phyloP scores from a whole-genome alignment of 2,888 invertebrate species.

The Cyaniris semiargus region DNA sequence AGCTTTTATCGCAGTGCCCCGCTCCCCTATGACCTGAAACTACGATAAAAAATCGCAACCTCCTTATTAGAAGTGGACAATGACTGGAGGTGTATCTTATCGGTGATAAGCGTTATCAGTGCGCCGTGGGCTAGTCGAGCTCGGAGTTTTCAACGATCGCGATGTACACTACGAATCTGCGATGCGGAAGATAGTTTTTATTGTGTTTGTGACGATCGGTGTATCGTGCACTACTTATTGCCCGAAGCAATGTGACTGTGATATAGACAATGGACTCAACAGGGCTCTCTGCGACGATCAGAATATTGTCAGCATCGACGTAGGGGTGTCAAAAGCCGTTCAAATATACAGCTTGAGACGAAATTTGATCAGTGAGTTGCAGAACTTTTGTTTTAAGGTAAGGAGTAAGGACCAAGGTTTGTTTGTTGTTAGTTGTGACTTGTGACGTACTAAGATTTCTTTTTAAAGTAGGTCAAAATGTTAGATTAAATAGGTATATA shows the following conservation, averaged over 20 bases:
- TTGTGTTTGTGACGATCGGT: constrained; percentile 46
- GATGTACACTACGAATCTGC: constrained; percentile 45
- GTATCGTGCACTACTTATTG: constrained; percentile 55
- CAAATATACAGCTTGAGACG: constrained; percentile 82
- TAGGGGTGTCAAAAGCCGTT: constrained; percentile 80
- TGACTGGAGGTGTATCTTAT: constrained; percentile 58
- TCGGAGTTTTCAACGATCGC: constrained; percentile 51
- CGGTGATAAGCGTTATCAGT: constrained; percentile 53
- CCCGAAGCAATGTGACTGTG: constrained; percentile 80
- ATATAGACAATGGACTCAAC: constrained; percentile 70
- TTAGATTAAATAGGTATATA: background rate
- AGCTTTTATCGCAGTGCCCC: background rate
- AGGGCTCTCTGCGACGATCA: constrained; percentile 78
- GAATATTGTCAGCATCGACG: constrained; percentile 79
- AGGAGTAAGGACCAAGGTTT: constrained; percentile 53
- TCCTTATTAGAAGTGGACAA: constrained; percentile 35
- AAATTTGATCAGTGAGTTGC: constrained; percentile 82
- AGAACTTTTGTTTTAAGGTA: constrained; percentile 82
- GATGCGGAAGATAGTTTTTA: constrained; percentile 56
- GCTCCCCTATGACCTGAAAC: constrained; percentile 7
- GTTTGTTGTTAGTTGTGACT: background rate
- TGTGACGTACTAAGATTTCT: background rate
- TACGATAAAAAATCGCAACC: constrained; percentile 6
- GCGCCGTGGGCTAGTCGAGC: constrained; percentile 59
- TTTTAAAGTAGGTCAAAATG: background rate